Evolutionary conservation across 35 echinoderm and acorn worm species (phyloP), one percentile per base, ranked within the genome.

Genomic region (Anneissia japonica): DNA sequence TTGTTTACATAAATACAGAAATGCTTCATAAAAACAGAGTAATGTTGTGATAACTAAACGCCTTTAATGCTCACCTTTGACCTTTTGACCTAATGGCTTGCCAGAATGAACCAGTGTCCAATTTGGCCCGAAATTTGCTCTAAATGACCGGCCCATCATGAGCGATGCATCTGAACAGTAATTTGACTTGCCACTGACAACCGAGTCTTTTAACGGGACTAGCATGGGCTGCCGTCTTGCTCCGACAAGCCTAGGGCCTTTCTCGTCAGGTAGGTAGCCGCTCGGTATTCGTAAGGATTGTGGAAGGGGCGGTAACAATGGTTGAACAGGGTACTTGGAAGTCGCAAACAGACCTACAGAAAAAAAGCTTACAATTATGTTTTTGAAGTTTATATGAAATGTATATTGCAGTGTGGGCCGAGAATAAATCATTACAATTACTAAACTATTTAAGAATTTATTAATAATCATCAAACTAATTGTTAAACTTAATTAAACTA

Each of bases 31-130:
- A n/a, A n/a, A n/a, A n/a, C n/a, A n/a, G n/a, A n/a, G n/a, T n/a
- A n/a, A n/a, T n/a, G n/a, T n/a, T n/a, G n/a, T n/a, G n/a, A n/a
- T n/a, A n/a, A n/a, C n/a, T n/a, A n/a, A n/a, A n/a, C n/a, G n/a
- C n/a, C n/a, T n/a, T n/a, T n/a, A n/a, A n/a, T n/a, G n/a, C 51
- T 64, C 21, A 32, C 39, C 80, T 35, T 31, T 78, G 38, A 64
- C 38, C 31, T 79, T 81, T 74, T 90, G 84, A 23, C 91, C 91
- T 1, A 97, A 35, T 21, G 91, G 85, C 35, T 91, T 90, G 26
- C 95, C 95, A 84, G 88, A 88, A 83, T 97, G 95, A n/a, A 84
- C 88, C 43, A 97, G 76, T n/a, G 84, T 97, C 91, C 91, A 97
- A 86, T 93, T 89, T 29, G 91, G 85, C 33, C 91, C 91, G 88